phyloP scores from a whole-genome alignment of 2,888 invertebrate species.

The Dasysyrphus tricinctus region DNA sequence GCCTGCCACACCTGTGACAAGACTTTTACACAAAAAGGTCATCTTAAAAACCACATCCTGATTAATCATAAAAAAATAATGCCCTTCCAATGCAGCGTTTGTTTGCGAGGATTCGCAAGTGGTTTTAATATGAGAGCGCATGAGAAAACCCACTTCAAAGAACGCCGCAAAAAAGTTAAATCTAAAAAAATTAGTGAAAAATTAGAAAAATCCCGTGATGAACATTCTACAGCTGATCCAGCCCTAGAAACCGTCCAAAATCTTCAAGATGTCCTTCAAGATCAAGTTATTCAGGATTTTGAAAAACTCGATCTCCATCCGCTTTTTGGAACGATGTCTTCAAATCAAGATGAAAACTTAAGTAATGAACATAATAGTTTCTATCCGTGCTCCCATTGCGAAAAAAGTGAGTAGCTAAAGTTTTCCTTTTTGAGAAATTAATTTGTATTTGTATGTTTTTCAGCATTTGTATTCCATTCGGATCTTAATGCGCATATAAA shows the following conservation, averaged over 20 bases:
- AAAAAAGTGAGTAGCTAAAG: neutral
- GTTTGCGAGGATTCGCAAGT: slow-evolving; percentile 16
- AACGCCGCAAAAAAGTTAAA: neutral
- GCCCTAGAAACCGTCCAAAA: neutral
- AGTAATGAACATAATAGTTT: neutral
- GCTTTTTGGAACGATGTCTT: slow-evolving; percentile 25
- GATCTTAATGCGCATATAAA: neutral
- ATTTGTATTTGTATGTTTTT: neutral
- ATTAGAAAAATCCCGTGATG: neutral
- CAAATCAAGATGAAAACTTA: neutral
- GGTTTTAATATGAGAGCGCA: slow-evolving; percentile 17
- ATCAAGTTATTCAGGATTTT: slow-evolving; percentile 23
- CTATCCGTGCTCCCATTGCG: neutral
- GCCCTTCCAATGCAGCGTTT: slow-evolving; percentile 17
- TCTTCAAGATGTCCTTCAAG: neutral
- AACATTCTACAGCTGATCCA: neutral
- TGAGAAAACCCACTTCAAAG: slow-evolving; percentile 9
- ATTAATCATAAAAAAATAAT: slow-evolving; percentile 24
- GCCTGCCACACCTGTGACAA: slow-evolving; percentile 85
- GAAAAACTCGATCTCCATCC: slow-evolving; percentile 23
- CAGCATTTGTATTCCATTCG: neutral
- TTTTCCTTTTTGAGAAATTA: neutral
- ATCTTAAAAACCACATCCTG: slow-evolving; percentile 84
- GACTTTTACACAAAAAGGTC: slow-evolving; percentile 86
- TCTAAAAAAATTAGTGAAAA: neutral